These are phyloP conservation scores for Ectobius pallidus DNA, from an alignment of 2,888 invertebrate genomes.

Conservation along the genomic window DNA sequence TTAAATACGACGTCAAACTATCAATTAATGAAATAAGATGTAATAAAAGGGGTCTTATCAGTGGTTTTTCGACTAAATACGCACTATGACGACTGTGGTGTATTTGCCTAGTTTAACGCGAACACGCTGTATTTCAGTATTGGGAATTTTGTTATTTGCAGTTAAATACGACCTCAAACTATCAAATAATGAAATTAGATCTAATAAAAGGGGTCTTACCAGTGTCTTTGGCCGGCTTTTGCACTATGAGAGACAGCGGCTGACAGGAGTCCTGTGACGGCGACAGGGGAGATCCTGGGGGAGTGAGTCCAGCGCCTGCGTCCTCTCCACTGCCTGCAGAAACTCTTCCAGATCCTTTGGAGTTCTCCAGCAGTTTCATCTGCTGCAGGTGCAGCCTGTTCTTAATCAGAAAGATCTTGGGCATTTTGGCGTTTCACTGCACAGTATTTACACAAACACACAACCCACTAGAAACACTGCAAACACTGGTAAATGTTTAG, in stretches of 20 bases:
- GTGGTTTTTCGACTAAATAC: too few species aligned
- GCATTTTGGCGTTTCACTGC: slow-evolving; percentile 64
- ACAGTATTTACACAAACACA: background rate
- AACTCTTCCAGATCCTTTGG: slow-evolving; percentile 47
- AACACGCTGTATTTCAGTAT: too few species aligned
- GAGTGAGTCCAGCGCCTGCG: slow-evolving; percentile 52
- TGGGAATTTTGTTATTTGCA: too few species aligned
- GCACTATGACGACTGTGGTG: too few species aligned
- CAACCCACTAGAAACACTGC: background rate
- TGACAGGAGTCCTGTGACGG: slow-evolving; percentile 49
- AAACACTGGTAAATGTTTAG: background rate
- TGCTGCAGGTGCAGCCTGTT: slow-evolving; percentile 92
- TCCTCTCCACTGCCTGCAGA: slow-evolving; percentile 47
- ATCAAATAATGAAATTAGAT: too few species aligned
- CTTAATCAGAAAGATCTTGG: slow-evolving; percentile 92
- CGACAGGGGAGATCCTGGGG: slow-evolving; percentile 51
- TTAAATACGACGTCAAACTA: too few species aligned
- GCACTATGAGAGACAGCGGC: slow-evolving; percentile 60
- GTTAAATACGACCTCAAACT: too few species aligned
- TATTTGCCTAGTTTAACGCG: too few species aligned
- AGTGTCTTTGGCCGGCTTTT: slow-evolving; percentile 49
- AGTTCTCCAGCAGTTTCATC: slow-evolving; percentile 76
- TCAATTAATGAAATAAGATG: too few species aligned
- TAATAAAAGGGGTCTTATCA: too few species aligned
- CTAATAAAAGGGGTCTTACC: too few species aligned